These are phyloP conservation scores for Platanista minor DNA, from an alignment of 2,113 vertebrate genomes.

Conservation along the genomic window DNA sequence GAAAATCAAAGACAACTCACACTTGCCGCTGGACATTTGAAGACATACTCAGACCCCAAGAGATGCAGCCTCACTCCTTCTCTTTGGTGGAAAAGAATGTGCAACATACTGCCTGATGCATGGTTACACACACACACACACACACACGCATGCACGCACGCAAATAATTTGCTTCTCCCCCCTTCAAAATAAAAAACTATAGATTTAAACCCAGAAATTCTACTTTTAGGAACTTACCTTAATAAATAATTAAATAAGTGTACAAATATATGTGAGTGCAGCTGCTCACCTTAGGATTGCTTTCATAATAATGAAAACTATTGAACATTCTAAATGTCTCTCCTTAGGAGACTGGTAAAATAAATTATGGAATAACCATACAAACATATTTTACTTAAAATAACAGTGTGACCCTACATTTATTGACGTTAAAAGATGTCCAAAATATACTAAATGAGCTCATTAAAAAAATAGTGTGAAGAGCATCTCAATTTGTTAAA, in stretches of 20 bases:
- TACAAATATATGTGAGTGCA: neutral
- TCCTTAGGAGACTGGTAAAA: neutral
- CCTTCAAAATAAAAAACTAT: neutral
- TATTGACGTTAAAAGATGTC: neutral
- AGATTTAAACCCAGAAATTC: neutral
- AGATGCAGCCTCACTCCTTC: neutral
- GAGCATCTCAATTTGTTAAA: neutral
- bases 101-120: neutral
- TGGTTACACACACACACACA: neutral
- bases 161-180: neutral
- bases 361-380: neutral
- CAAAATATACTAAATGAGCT: neutral
- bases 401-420: neutral
- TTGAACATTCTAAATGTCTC: neutral
- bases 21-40: neutral
- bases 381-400: neutral
- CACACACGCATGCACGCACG: neutral
- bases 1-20: neutral
- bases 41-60: neutral
- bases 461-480: neutral
- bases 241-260: neutral
- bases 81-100: neutral
- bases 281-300: neutral
- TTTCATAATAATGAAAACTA: neutral
- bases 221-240: neutral